Evolutionary conservation across 2,113 vertebrate species (phyloP), one percentile per base, ranked within the genome.

Genomic region (Bufo gargarizans): DNA sequence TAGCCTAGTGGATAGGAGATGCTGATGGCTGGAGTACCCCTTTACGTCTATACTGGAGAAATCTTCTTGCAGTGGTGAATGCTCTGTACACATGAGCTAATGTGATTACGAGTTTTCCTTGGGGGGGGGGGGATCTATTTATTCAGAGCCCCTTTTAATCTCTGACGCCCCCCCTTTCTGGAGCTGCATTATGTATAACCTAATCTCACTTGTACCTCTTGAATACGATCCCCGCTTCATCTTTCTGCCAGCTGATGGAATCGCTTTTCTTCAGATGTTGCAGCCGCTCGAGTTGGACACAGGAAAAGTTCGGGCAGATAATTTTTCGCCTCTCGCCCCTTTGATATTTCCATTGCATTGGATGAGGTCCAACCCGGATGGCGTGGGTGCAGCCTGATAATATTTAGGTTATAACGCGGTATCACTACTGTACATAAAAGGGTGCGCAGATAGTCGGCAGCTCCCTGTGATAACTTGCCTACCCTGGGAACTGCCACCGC

Each of bases 371-470:
- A 77, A 45, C 59, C 45, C 33, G 74, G 87, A 89, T 84, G 53
- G 63, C 22, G 80, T 77, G 82, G 87, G 81, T 67, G 81, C 58
- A 69, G 61, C 56, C 33, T 77, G 87, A 89, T 89, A 88, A 67
- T 77, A 55, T 77, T 84, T 53, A 55, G 82, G 80, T 45, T 84
- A 83, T 88, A 82, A 76, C 50, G 67, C 55, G 22, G 33, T 65
- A 78, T 89, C 49, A 3, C 81, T 78, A 55, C 71, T 12, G 59
- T 84, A 65, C 81, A 84, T 74, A 14, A 58, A 50, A 45, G 86
- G 9, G 3, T 55, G 14, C 7, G 33, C 61, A 45, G 47, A 84
- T 84, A 22, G 43, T 55, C 33, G 3, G 7, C 59, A 20, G 56
- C 20, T 56, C 50, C 74, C 76, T 59, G 69, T n/a, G 47, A 43